A percentile compares a stretch with the other conserved stretches of the same genome.
Conservation (phyloP, 2,888 invertebrate genomes). For the Melinopterus prodromus region DNA sequence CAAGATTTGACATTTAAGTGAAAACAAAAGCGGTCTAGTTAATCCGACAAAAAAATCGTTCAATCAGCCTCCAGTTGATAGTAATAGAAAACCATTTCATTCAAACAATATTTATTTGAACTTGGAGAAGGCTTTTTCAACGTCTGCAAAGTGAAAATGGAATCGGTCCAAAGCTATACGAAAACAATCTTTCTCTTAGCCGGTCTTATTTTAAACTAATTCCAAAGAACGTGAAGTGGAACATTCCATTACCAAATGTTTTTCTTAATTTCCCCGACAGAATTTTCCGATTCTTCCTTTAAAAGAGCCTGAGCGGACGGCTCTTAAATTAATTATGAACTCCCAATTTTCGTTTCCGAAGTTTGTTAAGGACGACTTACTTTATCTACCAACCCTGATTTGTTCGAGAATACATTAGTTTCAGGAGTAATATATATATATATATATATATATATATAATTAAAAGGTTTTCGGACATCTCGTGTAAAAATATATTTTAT, state of each 20-base stretch:
- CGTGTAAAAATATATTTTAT: too few species aligned
- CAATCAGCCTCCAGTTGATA: background rate
- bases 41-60: background rate
- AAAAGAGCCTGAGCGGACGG: background rate
- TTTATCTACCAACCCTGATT: background rate
- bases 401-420: background rate
- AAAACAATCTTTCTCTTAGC: background rate
- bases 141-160: background rate
- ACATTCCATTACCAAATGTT: slow-evolving; percentile 25
- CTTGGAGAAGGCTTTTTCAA: background rate
- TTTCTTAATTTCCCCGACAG: slow-evolving; percentile 21
- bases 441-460: too few species aligned
- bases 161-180: background rate
- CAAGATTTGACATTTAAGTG: background rate
- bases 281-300: background rate
- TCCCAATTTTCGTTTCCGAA: background rate
- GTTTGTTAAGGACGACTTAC: background rate
- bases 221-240: background rate
- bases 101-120: background rate
- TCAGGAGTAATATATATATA: too few species aligned
- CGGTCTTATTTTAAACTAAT: slow-evolving; percentile 9
- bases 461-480: too few species aligned
- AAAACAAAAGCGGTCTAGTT: background rate
- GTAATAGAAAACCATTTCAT: background rate
- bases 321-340: slow-evolving; percentile 23